Evolutionary conservation across 2,797 vertebrate genomes (phyloP).

Genomic region (Kryptopterus vitreolus): DNA sequence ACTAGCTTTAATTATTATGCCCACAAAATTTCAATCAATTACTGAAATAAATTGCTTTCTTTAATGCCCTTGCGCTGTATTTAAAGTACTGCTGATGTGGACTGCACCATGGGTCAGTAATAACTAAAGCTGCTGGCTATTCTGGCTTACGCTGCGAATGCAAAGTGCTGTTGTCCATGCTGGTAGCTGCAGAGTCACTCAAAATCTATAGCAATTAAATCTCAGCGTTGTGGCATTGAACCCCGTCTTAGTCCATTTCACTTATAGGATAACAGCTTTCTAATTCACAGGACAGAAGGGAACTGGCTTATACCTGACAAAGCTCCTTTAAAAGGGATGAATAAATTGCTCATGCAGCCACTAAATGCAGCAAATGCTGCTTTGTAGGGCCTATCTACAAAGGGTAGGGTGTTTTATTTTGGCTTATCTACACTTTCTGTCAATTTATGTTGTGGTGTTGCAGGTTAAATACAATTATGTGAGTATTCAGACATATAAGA

Average conservation of each 20-base stretch:
- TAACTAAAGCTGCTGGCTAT: slow-evolving; percentile 26
- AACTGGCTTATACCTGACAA: slow-evolving; percentile 3
- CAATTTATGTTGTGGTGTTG: background rate
- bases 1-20: background rate
- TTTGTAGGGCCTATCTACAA: too few species aligned
- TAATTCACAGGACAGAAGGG: slow-evolving; percentile 4
- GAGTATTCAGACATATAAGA: too few species aligned
- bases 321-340: slow-evolving; percentile 9
- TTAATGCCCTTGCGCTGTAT: background rate
- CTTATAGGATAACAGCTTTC: slow-evolving; percentile 30
- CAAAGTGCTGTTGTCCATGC: background rate
- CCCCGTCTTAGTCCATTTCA: slow-evolving; percentile 29
- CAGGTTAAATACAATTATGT: background rate
- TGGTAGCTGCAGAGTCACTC: slow-evolving; percentile 24
- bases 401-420: too few species aligned
- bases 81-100: slow-evolving; percentile 20
- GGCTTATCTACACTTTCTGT: background rate
- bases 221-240: slow-evolving; percentile 20
- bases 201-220: slow-evolving; percentile 48
- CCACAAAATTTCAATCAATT: background rate
- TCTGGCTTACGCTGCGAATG: background rate
- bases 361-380: background rate
- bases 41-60: slow-evolving; percentile 10
- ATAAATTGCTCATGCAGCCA: slow-evolving; percentile 1
- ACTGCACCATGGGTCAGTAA: slow-evolving; percentile 14